Evolutionary conservation across 2,888 invertebrate species (phyloP).

Genomic region (Epirrhoe alternata): DNA sequence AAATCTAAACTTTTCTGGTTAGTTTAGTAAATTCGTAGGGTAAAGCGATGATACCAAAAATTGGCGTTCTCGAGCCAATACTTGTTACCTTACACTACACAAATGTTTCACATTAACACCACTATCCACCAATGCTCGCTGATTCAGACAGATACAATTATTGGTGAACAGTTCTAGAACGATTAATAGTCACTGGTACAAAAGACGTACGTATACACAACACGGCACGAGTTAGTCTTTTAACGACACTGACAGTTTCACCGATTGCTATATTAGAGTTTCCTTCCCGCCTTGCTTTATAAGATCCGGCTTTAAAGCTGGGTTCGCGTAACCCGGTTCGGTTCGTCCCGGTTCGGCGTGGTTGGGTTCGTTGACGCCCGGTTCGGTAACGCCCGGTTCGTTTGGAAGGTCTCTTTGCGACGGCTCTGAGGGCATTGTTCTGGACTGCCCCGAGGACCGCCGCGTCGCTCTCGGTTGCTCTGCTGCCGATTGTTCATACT

Average conservation of each 20-base stretch:
- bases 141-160: background rate
- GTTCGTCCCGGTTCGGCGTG: conserved; percentile 12
- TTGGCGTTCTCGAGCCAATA: background rate
- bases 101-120: conserved; percentile 15
- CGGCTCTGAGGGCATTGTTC: conserved; percentile 26
- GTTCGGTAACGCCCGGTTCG: conserved; percentile 12
- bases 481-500: conserved; percentile 71
- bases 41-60: background rate
- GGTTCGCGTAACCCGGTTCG: conserved; percentile 2
- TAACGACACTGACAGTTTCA: conserved; percentile 50
- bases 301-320: conserved; percentile 50
- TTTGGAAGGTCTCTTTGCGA: conserved; percentile 31
- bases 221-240: conserved; percentile 34
- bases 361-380: conserved; percentile 7
- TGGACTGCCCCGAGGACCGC: conserved; percentile 67
- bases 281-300: conserved; percentile 75
- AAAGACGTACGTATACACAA: conserved; percentile 44
- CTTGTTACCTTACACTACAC: conserved; percentile 18
- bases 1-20: background rate
- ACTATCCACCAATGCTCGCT: conserved; percentile 6
- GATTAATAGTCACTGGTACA: conserved; percentile 29
- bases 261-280: conserved; percentile 75
- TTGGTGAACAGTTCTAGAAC: conserved; percentile 11
- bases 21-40: background rate
- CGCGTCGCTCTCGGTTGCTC: conserved; percentile 62